Percentiles rank a stretch among this genome's conserved stretches.
These are phyloP conservation scores for Lagodon rhomboides DNA, from an alignment of 2,797 vertebrate species.

Conservation along the genomic window DNA sequence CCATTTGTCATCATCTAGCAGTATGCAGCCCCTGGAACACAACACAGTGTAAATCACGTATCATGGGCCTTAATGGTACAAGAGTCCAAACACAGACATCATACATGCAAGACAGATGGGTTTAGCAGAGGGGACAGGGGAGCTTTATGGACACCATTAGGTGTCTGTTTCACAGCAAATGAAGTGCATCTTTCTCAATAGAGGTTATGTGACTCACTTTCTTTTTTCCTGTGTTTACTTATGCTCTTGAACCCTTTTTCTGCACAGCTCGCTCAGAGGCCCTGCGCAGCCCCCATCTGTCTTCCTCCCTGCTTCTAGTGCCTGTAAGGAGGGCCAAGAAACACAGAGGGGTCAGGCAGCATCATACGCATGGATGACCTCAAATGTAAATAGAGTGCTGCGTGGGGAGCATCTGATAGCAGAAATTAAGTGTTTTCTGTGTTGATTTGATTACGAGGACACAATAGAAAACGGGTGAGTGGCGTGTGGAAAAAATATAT, in stretches of 20 bases:
- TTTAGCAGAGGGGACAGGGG: conserved; percentile 12
- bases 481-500: conserved; percentile 14
- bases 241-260: conserved; percentile 36
- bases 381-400: conserved; percentile 42
- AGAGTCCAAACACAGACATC: conserved; percentile 64
- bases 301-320: conserved; percentile 33
- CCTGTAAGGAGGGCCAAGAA: conserved; percentile 43
- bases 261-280: conserved; percentile 44
- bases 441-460: conserved; percentile 21
- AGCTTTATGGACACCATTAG: conserved; percentile 41
- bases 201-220: conserved; percentile 33
- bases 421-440: conserved; percentile 30
- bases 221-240: conserved; percentile 48
- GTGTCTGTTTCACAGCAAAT: conserved; percentile 50
- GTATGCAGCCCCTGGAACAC: conserved; percentile 13
- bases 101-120: conserved; percentile 54
- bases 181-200: conserved; percentile 49
- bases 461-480: conserved; percentile 14
- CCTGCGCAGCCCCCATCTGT: conserved; percentile 34
- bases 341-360: conserved; percentile 56
- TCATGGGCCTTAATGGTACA: conserved; percentile 54
- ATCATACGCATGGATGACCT: conserved; percentile 41
- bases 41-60: conserved; percentile 60
- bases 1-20: conserved; percentile 62
- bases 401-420: conserved; percentile 40